phyloP scores from a whole-genome alignment of 2,113 vertebrate species.

The Cynopterus brachyotis region DNA sequence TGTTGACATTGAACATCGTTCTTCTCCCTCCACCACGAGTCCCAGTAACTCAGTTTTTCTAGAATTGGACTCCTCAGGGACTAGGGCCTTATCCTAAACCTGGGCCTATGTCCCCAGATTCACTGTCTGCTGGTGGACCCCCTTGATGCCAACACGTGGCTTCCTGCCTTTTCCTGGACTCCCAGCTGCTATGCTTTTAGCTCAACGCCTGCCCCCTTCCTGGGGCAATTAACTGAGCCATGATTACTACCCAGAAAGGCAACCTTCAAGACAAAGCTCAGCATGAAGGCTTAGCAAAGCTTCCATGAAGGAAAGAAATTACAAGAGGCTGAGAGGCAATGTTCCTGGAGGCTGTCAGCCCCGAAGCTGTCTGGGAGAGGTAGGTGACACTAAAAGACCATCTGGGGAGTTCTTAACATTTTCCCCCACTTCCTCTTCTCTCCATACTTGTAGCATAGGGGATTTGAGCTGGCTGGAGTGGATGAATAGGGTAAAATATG shows the following conservation, averaged over 20 bases:
- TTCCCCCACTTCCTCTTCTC: background rate
- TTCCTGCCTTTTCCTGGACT: background rate
- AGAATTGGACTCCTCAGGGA: background rate
- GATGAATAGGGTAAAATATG: background rate
- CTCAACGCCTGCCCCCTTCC: background rate
- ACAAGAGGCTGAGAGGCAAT: background rate
- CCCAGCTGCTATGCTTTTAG: background rate
- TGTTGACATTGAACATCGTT: background rate
- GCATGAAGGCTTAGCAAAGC: background rate
- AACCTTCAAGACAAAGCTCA: background rate
- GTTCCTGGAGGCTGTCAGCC: background rate
- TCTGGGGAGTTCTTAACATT: no score
- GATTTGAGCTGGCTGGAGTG: background rate
- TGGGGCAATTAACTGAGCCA: accelerated
- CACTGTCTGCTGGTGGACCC: background rate
- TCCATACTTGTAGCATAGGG: background rate
- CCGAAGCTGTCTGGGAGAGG: background rate
- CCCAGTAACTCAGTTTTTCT: background rate
- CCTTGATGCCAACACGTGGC: no score
- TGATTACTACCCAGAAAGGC: background rate
- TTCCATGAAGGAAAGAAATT: background rate
- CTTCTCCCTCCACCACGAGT: background rate
- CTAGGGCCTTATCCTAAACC: background rate
- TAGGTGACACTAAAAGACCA: background rate
- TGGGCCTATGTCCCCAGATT: background rate